phyloP scores from a whole-genome alignment of 2,888 invertebrate species.

The Calameuta idolon region DNA sequence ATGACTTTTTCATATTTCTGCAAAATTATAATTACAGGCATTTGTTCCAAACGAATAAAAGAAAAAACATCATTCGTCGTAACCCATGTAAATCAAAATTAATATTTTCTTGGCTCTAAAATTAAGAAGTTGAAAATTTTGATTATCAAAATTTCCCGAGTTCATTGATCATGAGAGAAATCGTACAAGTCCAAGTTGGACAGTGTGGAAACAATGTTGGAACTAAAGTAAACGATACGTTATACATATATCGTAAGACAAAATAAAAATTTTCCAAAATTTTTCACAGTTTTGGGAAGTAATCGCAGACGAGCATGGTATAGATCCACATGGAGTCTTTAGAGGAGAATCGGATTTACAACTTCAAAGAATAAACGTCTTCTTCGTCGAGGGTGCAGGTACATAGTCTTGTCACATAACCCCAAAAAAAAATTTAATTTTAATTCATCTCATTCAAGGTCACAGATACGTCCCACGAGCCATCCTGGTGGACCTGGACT shows the following conservation, averaged over 20 bases:
- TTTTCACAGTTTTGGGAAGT: constrained; percentile 82
- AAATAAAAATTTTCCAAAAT: constrained; percentile 8
- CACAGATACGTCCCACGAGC: constrained; percentile 76
- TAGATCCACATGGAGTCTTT: constrained; percentile 73
- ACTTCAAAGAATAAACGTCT: constrained; percentile 75
- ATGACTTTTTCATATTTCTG: neutral
- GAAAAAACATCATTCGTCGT: neutral
- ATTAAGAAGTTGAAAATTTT: neutral
- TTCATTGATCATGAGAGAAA: constrained; percentile 76
- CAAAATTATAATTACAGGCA: neutral
- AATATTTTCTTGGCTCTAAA: neutral
- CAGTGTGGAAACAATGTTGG: constrained; percentile 93
- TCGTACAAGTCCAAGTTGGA: constrained; percentile 84
- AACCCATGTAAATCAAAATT: neutral
- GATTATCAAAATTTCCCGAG: neutral
- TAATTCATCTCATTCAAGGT: constrained; percentile 19
- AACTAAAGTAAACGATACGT: constrained; percentile 70
- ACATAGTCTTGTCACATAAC: accelerated
- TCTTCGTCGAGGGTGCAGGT: constrained; percentile 73
- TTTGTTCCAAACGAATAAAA: neutral
- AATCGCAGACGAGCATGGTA: constrained; percentile 80
- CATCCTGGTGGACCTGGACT: constrained; percentile 76
- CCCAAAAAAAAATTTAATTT: neutral
- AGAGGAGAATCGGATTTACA: constrained; percentile 75
- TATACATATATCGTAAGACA: neutral